Conservation (phyloP, 2,888 invertebrate genomes). For the Acanthosepion esculentum region DNA sequence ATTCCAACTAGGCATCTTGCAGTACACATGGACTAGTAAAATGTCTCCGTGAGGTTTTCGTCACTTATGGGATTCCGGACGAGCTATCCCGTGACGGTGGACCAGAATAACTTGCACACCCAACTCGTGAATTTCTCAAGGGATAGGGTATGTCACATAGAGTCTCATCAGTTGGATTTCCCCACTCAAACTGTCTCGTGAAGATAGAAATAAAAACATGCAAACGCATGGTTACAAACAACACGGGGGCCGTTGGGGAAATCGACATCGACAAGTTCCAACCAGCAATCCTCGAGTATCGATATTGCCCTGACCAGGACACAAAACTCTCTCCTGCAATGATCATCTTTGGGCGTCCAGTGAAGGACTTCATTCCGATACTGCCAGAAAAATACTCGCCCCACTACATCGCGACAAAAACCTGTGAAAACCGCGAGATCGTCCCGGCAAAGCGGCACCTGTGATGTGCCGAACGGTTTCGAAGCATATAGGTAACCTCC, state of each 20-base stretch:
- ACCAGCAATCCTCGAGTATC: constrained; percentile 53
- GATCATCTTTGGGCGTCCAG: constrained; percentile 55
- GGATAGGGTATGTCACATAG: no score
- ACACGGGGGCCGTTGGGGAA: constrained; percentile 51
- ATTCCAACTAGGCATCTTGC: no score
- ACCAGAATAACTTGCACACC: no score
- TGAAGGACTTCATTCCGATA: constrained; percentile 54
- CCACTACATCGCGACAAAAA: constrained; percentile 53
- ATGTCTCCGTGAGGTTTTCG: no score
- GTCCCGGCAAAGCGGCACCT: constrained; percentile 52
- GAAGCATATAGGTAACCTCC: constrained; percentile 52
- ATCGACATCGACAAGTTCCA: constrained; percentile 54
- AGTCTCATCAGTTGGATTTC: constrained; percentile 49
- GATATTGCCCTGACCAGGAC: constrained; percentile 53
- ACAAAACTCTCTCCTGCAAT: constrained; percentile 50
- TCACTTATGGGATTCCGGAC: no score
- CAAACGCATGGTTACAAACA: constrained; percentile 45
- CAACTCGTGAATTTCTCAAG: no score
- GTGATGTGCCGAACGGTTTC: constrained; percentile 51
- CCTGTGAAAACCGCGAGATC: constrained; percentile 49
- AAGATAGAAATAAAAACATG: constrained; percentile 55
- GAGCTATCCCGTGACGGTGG: no score
- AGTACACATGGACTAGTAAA: no score
- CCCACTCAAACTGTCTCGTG: constrained; percentile 55
- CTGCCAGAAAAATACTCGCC: constrained; percentile 52